Conservation (phyloP, 2,113 vertebrate genomes). For the Neoarius graeffei region DNA sequence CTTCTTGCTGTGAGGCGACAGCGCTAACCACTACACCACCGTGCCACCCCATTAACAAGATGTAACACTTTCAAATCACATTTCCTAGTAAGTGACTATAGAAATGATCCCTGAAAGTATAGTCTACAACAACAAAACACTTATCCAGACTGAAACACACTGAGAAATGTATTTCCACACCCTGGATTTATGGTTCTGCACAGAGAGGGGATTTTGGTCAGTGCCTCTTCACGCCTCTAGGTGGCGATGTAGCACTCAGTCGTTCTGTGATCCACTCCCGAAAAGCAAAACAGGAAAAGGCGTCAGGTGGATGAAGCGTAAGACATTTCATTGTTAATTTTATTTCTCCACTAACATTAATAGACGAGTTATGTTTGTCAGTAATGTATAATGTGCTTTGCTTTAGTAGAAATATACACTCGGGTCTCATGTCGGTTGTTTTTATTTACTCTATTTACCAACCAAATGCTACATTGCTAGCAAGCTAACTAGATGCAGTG, state of each 20-base stretch:
- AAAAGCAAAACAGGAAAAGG: not conserved
- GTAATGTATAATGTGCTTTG: not conserved
- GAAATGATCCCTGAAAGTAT: too few relatives aligned
- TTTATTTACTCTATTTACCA: not conserved
- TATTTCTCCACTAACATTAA: not conserved
- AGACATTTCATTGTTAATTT: not conserved
- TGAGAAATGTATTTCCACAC: not conserved
- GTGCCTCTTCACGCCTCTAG: constrained; percentile 10
- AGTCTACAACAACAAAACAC: too few relatives aligned
- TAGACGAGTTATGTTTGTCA: not conserved
- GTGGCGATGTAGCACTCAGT: not conserved
- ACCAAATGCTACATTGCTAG: not conserved
- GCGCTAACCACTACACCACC: too few relatives aligned
- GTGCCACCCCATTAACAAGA: too few relatives aligned
- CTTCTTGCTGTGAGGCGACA: too few relatives aligned
- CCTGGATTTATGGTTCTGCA: too few relatives aligned
- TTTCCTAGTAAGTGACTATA: too few relatives aligned
- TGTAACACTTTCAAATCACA: too few relatives aligned
- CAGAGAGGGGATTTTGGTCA: not conserved
- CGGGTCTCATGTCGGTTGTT: not conserved
- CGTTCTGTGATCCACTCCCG: not conserved
- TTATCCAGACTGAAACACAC: too few relatives aligned
- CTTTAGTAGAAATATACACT: not conserved
- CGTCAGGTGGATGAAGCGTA: constrained; percentile 32
- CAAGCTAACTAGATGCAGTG: not conserved